Base-by-base conservation (phyloP, 2,888 invertebrate genomes). In the Polyploca ridens region DNA sequence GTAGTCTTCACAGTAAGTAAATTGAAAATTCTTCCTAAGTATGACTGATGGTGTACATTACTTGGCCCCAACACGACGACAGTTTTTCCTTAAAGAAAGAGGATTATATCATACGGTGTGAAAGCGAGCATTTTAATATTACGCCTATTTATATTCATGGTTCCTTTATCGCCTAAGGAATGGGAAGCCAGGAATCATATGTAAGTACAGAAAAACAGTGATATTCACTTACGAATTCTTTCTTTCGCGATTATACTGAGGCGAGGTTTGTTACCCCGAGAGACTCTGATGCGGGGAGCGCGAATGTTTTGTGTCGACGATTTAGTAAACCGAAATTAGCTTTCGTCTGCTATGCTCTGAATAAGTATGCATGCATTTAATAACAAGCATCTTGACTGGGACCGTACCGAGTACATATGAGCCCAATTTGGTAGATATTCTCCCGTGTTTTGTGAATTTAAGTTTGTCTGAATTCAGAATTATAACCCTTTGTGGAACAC, bases 21-120 rank as follows among this genome's bases (percentile, higher is more conserved):
- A 93, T 93, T 93, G 93, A 94, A 93, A 94, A 91, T 88, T 91
- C 86, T 83, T 85, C 78, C 90, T 93, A 93, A 94, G 93, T 90
- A 94, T 93, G 92, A 94, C 87, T 90, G 93, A 94, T 94, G 91
- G 85, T 87, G 78, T 83, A 88, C 89, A 93, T 93, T 92, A 93
- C 89, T 92, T 85, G 90, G 69, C 86, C 84, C 76, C 85, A 84
- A 83, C 85, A 84, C 81, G 84, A 83, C 87, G 92, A 92, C 93
- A 91, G 87, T 88, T 87, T 84, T 81, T 82, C 82, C 84, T 85
- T 80, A 82, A 90, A 90, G 87, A 89, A 90, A 90, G 88, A 87
- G 89, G 92, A 92, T 92, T 92, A 93, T 90, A 84, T 85, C 84
- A 76, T 78, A 82, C 89, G 85, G 82, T 82, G 78, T 76, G 82